phyloP scores from a whole-genome alignment of 2,888 invertebrate species.

The Lepidocyrtinus sp. region DNA sequence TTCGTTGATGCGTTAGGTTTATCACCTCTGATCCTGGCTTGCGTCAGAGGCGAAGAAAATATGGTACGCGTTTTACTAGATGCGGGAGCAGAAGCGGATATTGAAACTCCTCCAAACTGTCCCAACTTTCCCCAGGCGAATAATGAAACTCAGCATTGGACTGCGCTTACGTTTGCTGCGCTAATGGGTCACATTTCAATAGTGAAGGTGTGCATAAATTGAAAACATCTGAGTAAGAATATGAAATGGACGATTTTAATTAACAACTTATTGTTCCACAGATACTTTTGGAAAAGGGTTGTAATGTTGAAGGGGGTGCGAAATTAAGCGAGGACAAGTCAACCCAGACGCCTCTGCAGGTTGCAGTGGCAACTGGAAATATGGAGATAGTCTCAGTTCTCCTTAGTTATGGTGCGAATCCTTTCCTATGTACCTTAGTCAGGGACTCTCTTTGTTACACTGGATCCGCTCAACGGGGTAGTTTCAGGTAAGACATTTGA shows the following conservation, averaged over 20 bases:
- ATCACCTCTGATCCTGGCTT: slow-evolving; percentile 86
- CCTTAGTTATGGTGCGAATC: slow-evolving; percentile 88
- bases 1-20: slow-evolving; percentile 39
- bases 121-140: slow-evolving; percentile 72
- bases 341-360: slow-evolving; percentile 90
- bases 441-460: slow-evolving; percentile 90
- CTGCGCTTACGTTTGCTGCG: slow-evolving; percentile 87
- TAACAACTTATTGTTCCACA: slow-evolving; percentile 68
- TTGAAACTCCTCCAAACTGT: slow-evolving; percentile 81
- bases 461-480: slow-evolving; percentile 87
- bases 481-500: slow-evolving; percentile 77
- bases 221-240: neutral
- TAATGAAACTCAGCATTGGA: slow-evolving; percentile 86
- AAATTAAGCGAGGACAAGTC: slow-evolving; percentile 86
- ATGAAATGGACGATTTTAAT: neutral
- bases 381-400: slow-evolving; percentile 85
- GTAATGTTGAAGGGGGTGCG: slow-evolving; percentile 89
- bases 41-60: slow-evolving; percentile 84
- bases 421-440: slow-evolving; percentile 87
- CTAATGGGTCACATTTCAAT: slow-evolving; percentile 73
- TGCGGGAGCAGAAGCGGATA: slow-evolving; percentile 85
- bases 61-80: slow-evolving; percentile 83
- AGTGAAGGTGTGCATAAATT: slow-evolving; percentile 74
- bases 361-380: slow-evolving; percentile 86
- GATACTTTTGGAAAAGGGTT: slow-evolving; percentile 84